Conservation (phyloP, 2,113 vertebrate genomes). For the Scomber japonicus region DNA sequence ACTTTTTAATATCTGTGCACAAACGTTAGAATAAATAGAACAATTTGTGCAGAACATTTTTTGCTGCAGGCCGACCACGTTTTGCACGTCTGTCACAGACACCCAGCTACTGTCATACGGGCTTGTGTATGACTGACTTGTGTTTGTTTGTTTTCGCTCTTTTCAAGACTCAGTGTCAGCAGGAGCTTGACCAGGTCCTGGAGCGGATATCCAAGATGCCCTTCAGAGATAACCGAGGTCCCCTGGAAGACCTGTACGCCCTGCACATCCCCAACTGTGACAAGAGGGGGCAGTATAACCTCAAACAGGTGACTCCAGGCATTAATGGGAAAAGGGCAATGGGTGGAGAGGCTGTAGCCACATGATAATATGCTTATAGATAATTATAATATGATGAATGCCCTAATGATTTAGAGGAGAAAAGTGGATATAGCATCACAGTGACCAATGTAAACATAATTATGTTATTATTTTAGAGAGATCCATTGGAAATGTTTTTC, state of each 20-base stretch:
- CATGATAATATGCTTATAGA: neutral
- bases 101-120: neutral
- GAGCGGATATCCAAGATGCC: slow-evolving; percentile 96
- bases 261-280: slow-evolving; percentile 98
- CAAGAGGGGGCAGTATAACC: slow-evolving; percentile 96
- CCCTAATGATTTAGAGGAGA: neutral
- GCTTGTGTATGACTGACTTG: neutral
- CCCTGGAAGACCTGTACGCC: slow-evolving; percentile 95
- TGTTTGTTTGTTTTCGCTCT: slow-evolving; percentile 39
- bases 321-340: neutral
- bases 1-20: too few species aligned
- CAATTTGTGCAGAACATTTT: neutral
- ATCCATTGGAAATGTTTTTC: too few species aligned
- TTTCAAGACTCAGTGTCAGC: slow-evolving; percentile 94
- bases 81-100: neutral
- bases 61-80: neutral
- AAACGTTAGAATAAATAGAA: neutral
- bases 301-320: slow-evolving; percentile 91
- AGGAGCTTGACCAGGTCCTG: slow-evolving; percentile 96
- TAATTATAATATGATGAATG: neutral
- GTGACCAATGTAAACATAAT: neutral
- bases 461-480: too few species aligned
- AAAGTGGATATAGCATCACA: slow-evolving; percentile 1
- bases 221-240: slow-evolving; percentile 93
- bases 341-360: slow-evolving; percentile 1